These are phyloP conservation scores for Octopus sinensis DNA, from an alignment of 1,140 invertebrate genomes.

Conservation along the genomic window DNA sequence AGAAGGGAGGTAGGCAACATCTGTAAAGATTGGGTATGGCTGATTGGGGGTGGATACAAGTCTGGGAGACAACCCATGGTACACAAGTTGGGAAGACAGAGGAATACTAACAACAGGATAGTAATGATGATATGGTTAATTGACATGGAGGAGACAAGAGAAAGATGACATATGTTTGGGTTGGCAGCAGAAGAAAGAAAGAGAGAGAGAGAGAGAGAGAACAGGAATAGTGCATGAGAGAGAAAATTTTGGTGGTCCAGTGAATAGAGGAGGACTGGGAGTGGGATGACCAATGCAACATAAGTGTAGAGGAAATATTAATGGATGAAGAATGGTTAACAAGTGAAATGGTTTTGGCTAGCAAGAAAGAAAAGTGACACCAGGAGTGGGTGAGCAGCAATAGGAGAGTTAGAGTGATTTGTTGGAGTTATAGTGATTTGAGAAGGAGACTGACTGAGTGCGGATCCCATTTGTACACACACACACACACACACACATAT, in stretches of 20 bases:
- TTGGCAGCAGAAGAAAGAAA: conserved; percentile 17
- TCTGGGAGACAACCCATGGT: not conserved
- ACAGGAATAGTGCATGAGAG: not conserved
- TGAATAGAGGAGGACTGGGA: too few species aligned
- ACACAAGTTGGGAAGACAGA: not conserved
- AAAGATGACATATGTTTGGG: not conserved
- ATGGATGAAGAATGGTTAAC: not conserved
- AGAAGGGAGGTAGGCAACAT: too few species aligned
- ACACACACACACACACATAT: too few species aligned
- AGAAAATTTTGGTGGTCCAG: not conserved
- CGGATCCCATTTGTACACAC: too few species aligned
- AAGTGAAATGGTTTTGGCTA: not conserved
- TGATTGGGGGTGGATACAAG: not conserved
- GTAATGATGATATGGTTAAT: not conserved
- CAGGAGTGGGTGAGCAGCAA: too few species aligned
- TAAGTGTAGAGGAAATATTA: not conserved
- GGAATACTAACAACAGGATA: not conserved
- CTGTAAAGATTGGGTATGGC: not conserved
- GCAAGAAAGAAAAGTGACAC: not conserved
- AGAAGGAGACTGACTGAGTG: too few species aligned
- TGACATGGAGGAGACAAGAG: conserved; percentile 9
- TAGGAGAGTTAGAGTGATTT: too few species aligned
- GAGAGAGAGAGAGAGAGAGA: conserved; percentile 47
- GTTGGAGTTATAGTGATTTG: too few species aligned
- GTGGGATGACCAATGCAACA: not conserved